Conservation (phyloP, 64 coral and sea anemone species). For the Porites australiensis region DNA sequence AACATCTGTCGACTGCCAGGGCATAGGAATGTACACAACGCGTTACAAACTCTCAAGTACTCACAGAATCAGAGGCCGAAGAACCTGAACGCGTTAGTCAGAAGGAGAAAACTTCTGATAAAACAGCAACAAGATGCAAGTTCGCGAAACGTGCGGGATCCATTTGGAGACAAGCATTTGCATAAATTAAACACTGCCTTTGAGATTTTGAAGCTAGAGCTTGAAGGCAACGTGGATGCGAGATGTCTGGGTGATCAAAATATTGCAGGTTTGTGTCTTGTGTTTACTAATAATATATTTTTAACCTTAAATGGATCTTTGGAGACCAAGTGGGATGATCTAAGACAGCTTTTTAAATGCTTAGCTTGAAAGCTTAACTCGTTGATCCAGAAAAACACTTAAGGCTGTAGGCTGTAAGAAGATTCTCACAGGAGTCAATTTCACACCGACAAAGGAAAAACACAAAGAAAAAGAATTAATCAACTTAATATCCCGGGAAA, state of each 20-base stretch:
- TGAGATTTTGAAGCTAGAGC: constrained; percentile 48
- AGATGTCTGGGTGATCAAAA: neutral
- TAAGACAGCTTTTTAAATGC: neutral
- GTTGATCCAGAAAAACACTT: neutral
- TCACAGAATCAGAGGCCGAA: constrained; percentile 44
- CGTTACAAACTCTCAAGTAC: constrained; percentile 67
- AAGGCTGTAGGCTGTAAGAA: neutral
- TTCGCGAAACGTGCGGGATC: neutral
- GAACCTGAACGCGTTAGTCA: constrained; percentile 43
- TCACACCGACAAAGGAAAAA: neutral
- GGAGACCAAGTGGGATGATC: too few species aligned
- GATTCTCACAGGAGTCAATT: neutral
- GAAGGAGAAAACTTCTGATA: constrained; percentile 54
- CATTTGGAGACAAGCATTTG: constrained; percentile 42
- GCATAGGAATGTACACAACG: constrained; percentile 61
- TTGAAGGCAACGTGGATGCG: constrained; percentile 18
- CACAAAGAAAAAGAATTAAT: constrained; percentile 1
- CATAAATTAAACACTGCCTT: constrained; percentile 77
- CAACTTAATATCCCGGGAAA: neutral
- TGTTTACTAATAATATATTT: neutral
- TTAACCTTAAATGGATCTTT: neutral
- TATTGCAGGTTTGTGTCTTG: neutral
- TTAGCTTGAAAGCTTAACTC: neutral
- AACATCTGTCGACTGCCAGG: constrained; percentile 67
- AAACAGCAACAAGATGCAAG: constrained; percentile 42